These are phyloP conservation scores for Ochotona princeps DNA, from an alignment of 2,113 vertebrate genomes.

Conservation along the genomic window DNA sequence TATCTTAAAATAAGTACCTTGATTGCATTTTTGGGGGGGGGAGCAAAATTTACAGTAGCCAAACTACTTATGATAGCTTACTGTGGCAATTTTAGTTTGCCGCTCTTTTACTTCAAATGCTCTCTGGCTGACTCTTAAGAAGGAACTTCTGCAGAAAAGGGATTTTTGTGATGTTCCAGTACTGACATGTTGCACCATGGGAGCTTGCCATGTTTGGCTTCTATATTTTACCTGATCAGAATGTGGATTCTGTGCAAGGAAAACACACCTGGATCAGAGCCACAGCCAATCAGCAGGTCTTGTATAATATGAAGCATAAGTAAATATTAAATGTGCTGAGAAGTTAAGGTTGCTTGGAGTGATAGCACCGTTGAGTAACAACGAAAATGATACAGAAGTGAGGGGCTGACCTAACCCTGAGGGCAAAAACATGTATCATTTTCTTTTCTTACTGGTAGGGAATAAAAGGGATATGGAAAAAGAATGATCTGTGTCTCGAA, in stretches of 20 bases:
- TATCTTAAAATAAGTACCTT: no score
- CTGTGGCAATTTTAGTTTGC: no score
- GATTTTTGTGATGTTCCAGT: not conserved
- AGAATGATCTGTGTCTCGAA: not conserved
- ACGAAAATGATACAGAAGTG: not conserved
- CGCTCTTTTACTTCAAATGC: not conserved
- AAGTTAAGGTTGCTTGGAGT: not conserved
- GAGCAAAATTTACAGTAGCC: no score
- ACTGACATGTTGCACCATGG: not conserved
- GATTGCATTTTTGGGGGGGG: no score
- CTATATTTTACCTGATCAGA: not conserved
- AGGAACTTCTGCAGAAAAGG: not conserved
- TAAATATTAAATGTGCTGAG: not conserved
- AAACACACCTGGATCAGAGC: not conserved
- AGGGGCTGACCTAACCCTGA: not conserved
- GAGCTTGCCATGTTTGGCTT: not conserved
- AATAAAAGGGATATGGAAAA: constrained; percentile 23
- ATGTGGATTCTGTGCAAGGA: not conserved
- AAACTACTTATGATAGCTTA: no score
- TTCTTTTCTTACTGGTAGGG: constrained; percentile 26
- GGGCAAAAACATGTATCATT: not conserved
- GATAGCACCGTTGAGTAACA: not conserved
- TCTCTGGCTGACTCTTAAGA: not conserved
- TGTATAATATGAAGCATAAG: not conserved
- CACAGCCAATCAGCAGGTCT: not conserved